phyloP scores from a whole-genome alignment of 2,113 vertebrate genomes.

The Scalopus aquaticus region DNA sequence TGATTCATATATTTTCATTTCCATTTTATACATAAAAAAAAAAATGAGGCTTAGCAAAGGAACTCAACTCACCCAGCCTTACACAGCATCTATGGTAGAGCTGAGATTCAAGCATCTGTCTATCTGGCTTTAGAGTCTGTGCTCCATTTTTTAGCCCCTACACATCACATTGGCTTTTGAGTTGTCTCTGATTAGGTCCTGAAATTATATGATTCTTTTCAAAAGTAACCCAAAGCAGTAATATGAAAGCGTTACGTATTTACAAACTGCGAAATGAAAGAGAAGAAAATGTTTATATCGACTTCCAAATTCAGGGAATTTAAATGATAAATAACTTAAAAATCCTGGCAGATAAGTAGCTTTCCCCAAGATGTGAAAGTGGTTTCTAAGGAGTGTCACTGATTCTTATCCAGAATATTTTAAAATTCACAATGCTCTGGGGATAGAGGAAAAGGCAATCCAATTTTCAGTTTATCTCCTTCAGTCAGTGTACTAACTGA shows the following conservation, averaged over 20 bases:
- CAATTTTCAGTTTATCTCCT: not conserved
- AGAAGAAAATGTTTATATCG: constrained; percentile 31
- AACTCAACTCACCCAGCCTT: not conserved
- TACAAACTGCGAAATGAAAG: constrained; percentile 6
- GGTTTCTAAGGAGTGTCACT: not conserved
- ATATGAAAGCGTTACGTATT: not conserved
- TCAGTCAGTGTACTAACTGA: not conserved
- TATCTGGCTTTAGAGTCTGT: not conserved
- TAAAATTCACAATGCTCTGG: not conserved
- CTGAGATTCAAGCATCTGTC: not conserved
- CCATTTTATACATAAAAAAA: not conserved
- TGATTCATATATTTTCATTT: not conserved
- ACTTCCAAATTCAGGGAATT: constrained; percentile 25
- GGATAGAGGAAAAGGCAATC: not conserved
- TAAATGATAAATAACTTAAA: not conserved
- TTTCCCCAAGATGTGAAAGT: not conserved
- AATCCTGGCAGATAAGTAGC: not conserved
- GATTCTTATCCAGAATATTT: constrained; percentile 6
- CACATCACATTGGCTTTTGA: not conserved
- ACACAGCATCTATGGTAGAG: not conserved
- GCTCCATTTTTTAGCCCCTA: not conserved
- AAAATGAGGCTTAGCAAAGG: not conserved
- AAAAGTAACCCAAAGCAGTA: not conserved
- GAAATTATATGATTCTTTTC: constrained; percentile 32
- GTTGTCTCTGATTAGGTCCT: not conserved